These are phyloP conservation scores for Gryllus bimaculatus DNA, from an alignment of 1,140 invertebrate genomes.

Conservation along the genomic window DNA sequence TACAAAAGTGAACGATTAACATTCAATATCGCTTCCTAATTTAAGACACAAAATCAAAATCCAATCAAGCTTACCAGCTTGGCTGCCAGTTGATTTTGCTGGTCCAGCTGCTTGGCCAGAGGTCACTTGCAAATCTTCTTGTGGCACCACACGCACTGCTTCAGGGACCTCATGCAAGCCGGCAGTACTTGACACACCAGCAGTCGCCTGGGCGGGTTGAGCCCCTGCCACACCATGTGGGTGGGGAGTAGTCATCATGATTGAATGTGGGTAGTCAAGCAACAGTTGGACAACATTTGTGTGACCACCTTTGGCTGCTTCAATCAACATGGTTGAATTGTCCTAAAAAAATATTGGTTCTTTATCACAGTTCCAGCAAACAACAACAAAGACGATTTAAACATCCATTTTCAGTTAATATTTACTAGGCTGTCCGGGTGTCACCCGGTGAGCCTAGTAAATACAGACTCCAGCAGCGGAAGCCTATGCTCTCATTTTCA, in stretches of 20 bases:
- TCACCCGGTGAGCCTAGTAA: too few species aligned
- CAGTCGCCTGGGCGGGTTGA: slow-evolving; percentile 30
- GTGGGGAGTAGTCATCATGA: slow-evolving; percentile 47
- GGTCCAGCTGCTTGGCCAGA: neutral
- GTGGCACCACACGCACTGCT: slow-evolving; percentile 36
- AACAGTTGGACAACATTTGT: slow-evolving; percentile 89
- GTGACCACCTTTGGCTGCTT: slow-evolving; percentile 95
- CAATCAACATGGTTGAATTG: slow-evolving; percentile 96
- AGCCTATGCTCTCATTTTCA: too few species aligned
- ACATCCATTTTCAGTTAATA: slow-evolving; percentile 27
- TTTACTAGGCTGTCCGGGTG: too few species aligned
- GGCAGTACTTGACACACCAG: slow-evolving; percentile 30
- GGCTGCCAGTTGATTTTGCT: slow-evolving; percentile 9
- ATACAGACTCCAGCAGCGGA: too few species aligned
- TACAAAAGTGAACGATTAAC: too few species aligned
- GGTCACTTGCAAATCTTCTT: slow-evolving; percentile 16
- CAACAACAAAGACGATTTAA: too few species aligned
- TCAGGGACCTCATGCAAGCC: slow-evolving; percentile 46
- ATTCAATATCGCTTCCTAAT: neutral
- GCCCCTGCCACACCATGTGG: slow-evolving; percentile 30
- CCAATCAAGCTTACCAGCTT: slow-evolving; percentile 26
- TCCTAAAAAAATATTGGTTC: slow-evolving; percentile 47
- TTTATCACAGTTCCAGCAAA: too few species aligned
- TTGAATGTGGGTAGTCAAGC: slow-evolving; percentile 85
- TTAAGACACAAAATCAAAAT: neutral